These are phyloP conservation scores for Oxygymnocypris stewartii DNA, from an alignment of 2,113 vertebrate species.

Conservation along the genomic window DNA sequence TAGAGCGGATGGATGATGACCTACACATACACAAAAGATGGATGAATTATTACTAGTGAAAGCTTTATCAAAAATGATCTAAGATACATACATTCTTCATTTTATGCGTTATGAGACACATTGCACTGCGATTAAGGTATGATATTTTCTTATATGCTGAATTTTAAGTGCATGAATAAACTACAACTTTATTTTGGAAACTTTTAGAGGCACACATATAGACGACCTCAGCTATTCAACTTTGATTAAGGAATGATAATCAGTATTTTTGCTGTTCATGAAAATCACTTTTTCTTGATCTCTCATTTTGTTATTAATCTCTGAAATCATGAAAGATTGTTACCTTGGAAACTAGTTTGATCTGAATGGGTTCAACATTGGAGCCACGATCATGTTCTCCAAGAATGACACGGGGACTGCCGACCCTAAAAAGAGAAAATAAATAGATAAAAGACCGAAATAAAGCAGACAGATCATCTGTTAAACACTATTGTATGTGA, in stretches of 20 bases:
- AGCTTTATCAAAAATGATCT: neutral
- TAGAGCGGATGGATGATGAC: slow-evolving; percentile 1
- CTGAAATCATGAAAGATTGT: neutral
- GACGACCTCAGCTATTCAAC: no score
- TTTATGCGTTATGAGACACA: no score
- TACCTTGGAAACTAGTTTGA: slow-evolving; percentile 72
- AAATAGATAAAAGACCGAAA: neutral
- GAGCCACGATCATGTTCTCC: slow-evolving; percentile 72
- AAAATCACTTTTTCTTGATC: no score
- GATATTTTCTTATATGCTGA: neutral
- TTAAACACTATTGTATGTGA: neutral
- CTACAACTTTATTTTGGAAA: no score
- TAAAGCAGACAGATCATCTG: neutral
- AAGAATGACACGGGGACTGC: slow-evolving; percentile 29
- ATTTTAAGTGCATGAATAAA: no score
- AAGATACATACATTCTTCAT: neutral
- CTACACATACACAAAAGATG: neutral
- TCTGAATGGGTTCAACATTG: slow-evolving; percentile 60
- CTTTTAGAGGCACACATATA: no score
- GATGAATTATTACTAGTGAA: no score
- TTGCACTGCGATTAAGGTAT: neutral
- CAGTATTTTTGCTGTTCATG: no score
- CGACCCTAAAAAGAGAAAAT: neutral
- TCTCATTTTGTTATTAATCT: no score
- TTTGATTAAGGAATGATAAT: no score